Conservation (phyloP, 1,140 invertebrate species). For the Nebria ingens region DNA sequence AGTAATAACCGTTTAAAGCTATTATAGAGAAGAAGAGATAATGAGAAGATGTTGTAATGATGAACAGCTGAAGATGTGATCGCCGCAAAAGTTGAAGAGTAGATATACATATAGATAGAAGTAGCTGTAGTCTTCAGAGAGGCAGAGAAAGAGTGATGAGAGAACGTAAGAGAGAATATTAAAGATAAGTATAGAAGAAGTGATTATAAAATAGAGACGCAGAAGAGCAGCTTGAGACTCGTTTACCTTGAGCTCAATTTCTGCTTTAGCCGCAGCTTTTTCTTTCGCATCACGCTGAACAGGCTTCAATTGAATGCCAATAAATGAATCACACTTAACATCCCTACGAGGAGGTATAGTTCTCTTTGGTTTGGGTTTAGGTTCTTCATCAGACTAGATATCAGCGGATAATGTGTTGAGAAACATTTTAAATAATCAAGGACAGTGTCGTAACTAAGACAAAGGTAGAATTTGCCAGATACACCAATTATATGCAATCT, state of each 20-base stretch:
- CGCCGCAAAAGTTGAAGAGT: not conserved
- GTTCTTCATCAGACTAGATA: constrained; percentile 29
- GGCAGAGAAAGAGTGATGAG: not conserved
- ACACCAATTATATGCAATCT: too few species aligned
- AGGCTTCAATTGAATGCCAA: constrained; percentile 49
- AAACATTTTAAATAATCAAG: constrained; percentile 25
- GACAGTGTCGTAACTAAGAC: too few species aligned
- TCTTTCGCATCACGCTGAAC: constrained; percentile 39
- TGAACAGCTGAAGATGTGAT: not conserved
- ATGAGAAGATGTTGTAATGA: too few species aligned
- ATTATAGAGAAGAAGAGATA: too few species aligned
- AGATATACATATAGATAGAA: not conserved
- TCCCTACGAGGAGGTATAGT: constrained; percentile 43
- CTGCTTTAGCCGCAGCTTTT: constrained; percentile 26
- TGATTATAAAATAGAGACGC: constrained; percentile 18
- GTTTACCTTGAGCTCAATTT: constrained; percentile 32
- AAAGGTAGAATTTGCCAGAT: too few species aligned
- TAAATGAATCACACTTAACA: constrained; percentile 45
- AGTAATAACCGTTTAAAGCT: too few species aligned
- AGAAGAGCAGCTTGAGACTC: constrained; percentile 10
- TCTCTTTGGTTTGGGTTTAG: constrained; percentile 33
- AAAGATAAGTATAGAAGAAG: constrained; percentile 16
- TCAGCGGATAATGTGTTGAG: constrained; percentile 13
- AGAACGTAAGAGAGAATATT: constrained; percentile 12
- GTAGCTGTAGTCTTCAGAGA: constrained; percentile 2